Conservation (phyloP, 2,113 vertebrate species). For the Dipodomys ordii region DNA sequence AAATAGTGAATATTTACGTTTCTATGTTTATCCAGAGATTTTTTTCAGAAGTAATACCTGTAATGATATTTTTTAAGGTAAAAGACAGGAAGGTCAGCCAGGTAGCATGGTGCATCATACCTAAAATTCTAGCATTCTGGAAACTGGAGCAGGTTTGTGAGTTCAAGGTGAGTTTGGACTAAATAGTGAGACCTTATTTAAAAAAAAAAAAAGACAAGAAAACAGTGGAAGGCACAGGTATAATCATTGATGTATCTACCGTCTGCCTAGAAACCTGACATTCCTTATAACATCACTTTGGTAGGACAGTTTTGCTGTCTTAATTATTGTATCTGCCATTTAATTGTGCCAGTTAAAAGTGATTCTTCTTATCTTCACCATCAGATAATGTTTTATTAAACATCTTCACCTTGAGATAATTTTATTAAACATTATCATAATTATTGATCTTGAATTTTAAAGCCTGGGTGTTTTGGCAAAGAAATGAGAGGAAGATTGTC, state of each 20-base stretch:
- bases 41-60: neutral
- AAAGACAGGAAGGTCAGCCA: slow-evolving; percentile 4
- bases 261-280: neutral
- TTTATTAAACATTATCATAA: slow-evolving; percentile 1
- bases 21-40: neutral
- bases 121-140: too few species aligned
- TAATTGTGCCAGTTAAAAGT: neutral
- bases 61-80: neutral
- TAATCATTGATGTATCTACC: neutral
- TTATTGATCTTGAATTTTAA: slow-evolving; percentile 10
- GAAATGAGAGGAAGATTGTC: neutral
- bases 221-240: neutral
- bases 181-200: too few species aligned
- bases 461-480: neutral
- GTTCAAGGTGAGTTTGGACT: too few species aligned
- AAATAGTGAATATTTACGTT: neutral
- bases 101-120: too few species aligned
- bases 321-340: neutral
- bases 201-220: neutral
- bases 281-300: neutral
- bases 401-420: slow-evolving; percentile 25
- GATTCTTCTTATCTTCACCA: neutral
- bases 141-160: too few species aligned
- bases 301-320: neutral
- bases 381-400: too few species aligned